These are phyloP conservation scores for Chauna torquata DNA, from an alignment of 2,113 vertebrate genomes.

Conservation along the genomic window DNA sequence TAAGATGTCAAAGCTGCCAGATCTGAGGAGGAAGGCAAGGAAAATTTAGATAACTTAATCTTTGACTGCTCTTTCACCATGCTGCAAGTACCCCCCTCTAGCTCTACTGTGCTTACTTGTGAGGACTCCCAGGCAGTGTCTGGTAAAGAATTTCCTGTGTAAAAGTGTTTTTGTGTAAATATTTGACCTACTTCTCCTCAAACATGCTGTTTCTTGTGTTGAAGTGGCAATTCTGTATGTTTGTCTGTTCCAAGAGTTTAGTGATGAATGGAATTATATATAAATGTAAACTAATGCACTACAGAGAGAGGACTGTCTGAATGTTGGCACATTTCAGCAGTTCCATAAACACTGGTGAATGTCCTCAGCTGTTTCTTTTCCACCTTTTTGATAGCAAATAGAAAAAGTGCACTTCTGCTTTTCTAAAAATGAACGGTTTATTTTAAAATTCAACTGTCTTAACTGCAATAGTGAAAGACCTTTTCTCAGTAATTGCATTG, in stretches of 20 bases:
- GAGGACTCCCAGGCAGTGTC: accelerated
- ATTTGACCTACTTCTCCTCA: background rate
- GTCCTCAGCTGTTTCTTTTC: background rate
- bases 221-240: background rate
- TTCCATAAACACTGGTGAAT: background rate
- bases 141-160: background rate
- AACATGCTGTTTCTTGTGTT: accelerated
- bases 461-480: background rate
- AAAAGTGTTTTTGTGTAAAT: background rate
- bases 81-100: accelerated
- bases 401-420: background rate
- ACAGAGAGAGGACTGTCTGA: background rate
- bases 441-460: background rate
- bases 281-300: background rate
- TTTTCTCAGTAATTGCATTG: background rate
- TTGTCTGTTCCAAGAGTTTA: background rate
- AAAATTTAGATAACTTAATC: background rate
- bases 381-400: background rate
- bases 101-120: background rate
- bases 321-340: background rate
- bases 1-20: accelerated
- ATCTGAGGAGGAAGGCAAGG: background rate
- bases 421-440: background rate
- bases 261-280: background rate
- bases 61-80: background rate